Base-by-base conservation (phyloP, 2,797 vertebrate species). In the Pelodytes ibericus region DNA sequence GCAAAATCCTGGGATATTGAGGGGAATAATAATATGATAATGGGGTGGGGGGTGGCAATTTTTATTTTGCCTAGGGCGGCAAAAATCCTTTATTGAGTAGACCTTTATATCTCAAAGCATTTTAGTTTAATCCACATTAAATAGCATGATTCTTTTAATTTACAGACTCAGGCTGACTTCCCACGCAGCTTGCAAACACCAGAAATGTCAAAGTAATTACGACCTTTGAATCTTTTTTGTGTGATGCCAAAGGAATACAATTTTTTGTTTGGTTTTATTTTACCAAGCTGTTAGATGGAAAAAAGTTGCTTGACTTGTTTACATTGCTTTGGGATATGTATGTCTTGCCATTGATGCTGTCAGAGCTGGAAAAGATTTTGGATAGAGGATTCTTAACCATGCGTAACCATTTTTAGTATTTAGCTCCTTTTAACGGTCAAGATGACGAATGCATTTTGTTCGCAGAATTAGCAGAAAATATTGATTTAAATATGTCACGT, bases 251-350 rank as follows among this genome's bases (percentile, higher is more conserved):
- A 26, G 33, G 67, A 69, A 69, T 1, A 22, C 18, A 30, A 57
- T 3, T 57, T 20, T 69, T 56, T 22, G 47, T 47, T 68, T 67
- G 15, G 26, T 69, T 20, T 67, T 49, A 20, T 25, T 69, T 69
- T 69, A 69, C 66, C 20, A 20, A 44, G 4, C 4, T 47, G 13
- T 47, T 22, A 4, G 24, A 53, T 22, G 49, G 0, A 6, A n/a
- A n/a, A 7, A 24, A 18, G 13, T 33, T 58, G 56, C 20, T 56
- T 27, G 24, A 29, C 3, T 56, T 20, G 51, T 24, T 24, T 2
- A 26, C 3, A 58, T 2, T 26, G 24, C 11, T 58, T 58, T 20
- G 5, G 25, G 25, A 58, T 25, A 58, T 15, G 11, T 27, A 26
- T 9, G 24, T 58, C 16, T 20, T 49, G 16, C 44, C 49, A 4